Conservation (phyloP, 2,113 vertebrate species). For the Zosterops hypoxanthus region DNA sequence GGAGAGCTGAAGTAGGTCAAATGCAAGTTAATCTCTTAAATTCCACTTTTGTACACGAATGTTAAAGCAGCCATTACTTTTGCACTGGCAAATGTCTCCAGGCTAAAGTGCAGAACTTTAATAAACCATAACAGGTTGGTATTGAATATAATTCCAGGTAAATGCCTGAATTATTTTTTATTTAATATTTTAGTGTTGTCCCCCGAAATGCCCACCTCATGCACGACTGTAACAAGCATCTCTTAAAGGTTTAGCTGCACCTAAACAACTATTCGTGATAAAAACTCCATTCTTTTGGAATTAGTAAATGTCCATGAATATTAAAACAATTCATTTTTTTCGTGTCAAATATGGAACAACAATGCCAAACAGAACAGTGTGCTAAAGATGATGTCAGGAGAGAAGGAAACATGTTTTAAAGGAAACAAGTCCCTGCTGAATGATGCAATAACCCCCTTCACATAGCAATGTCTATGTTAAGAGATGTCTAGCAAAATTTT, state of each 20-base stretch:
- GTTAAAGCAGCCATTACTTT: constrained; percentile 71
- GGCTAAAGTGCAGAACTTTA: constrained; percentile 69
- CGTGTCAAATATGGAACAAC: background rate
- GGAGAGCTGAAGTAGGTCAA: constrained; percentile 83
- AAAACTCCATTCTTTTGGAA: background rate
- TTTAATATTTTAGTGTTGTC: background rate
- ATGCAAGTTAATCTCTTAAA: constrained; percentile 87
- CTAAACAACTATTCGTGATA: background rate
- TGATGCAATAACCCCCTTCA: background rate
- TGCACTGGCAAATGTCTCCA: constrained; percentile 66
- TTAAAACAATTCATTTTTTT: background rate
- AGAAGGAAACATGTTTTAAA: background rate
- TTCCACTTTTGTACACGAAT: constrained; percentile 78
- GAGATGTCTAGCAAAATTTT: background rate
- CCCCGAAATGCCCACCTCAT: background rate
- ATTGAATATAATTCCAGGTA: constrained; percentile 55
- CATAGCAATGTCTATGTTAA: background rate
- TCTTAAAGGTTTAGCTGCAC: background rate
- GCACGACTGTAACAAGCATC: background rate
- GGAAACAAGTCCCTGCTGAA: constrained; percentile 17
- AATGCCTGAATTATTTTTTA: background rate
- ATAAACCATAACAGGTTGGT: constrained; percentile 60
- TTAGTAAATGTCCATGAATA: background rate
- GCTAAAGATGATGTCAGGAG: background rate
- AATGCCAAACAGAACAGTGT: background rate